phyloP scores from a whole-genome alignment of 2,797 vertebrate genomes.

The Psittacula echo region DNA sequence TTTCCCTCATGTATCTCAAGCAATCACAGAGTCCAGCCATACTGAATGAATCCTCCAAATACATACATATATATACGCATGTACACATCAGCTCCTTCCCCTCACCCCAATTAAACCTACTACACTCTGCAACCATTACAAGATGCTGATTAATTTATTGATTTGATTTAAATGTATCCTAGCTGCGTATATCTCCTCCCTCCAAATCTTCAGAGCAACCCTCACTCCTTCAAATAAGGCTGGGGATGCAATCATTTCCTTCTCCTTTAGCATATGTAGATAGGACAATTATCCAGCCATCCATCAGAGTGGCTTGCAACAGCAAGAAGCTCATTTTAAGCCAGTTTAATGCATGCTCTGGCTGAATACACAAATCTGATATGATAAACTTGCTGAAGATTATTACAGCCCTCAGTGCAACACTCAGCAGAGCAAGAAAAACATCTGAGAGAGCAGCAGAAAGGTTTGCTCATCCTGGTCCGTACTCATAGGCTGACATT shows the following conservation, averaged over 20 bases:
- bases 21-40: neutral
- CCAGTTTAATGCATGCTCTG: rapidly evolving
- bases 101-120: neutral
- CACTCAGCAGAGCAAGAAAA: rapidly evolving
- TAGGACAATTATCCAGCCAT: constrained; percentile 15
- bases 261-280: neutral
- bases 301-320: neutral
- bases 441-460: neutral
- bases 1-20: neutral
- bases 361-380: neutral
- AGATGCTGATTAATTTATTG: constrained; percentile 59
- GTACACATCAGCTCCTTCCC: neutral
- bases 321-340: neutral
- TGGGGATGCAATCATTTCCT: neutral
- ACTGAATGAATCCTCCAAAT: neutral
- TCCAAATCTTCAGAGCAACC: constrained; percentile 24
- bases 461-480: neutral
- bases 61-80: neutral
- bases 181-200: constrained; percentile 30
- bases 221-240: neutral
- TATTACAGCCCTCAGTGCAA: neutral
- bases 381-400: neutral
- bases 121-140: neutral
- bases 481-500: rapidly evolving
- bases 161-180: constrained; percentile 33